Evolutionary conservation across 1,140 invertebrate species (phyloP).

Genomic region (Hirudo medicinalis): DNA sequence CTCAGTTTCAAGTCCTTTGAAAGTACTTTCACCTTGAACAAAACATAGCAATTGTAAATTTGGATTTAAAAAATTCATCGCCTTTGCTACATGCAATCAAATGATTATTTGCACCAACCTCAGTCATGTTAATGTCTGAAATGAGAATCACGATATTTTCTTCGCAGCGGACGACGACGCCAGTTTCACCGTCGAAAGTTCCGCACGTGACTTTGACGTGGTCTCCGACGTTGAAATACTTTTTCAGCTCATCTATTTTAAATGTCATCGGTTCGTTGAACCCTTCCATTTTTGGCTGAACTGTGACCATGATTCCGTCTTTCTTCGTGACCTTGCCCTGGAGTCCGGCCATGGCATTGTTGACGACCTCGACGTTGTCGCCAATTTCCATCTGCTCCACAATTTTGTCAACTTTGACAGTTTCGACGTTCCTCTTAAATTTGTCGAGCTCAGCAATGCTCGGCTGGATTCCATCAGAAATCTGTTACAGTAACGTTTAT

Average conservation of each 20-base stretch:
- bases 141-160: constrained; percentile 80
- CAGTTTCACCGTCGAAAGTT: constrained; percentile 89
- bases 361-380: constrained; percentile 79
- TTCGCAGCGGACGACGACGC: constrained; percentile 84
- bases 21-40: constrained; percentile 44
- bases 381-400: constrained; percentile 77
- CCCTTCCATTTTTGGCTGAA: constrained; percentile 91
- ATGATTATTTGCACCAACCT: too few species aligned
- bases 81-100: too few species aligned
- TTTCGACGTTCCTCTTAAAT: constrained; percentile 79
- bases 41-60: too few species aligned
- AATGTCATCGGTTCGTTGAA: constrained; percentile 82
- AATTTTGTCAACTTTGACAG: constrained; percentile 33
- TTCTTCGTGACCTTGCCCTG: constrained; percentile 84
- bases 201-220: constrained; percentile 91
- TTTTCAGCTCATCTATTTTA: constrained; percentile 73
- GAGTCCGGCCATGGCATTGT: constrained; percentile 86
- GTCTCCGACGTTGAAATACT: constrained; percentile 89
- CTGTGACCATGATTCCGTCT: constrained; percentile 85
- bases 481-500: constrained; percentile 30
- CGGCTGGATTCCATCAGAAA: constrained; percentile 84
- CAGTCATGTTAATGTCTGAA: constrained; percentile 92
- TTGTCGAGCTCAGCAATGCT: constrained; percentile 82
- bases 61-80: too few species aligned
- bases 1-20: constrained; percentile 80